Percentiles rank a stretch among this genome's conserved stretches.
These are phyloP conservation scores for Idaea dimidiata DNA, from an alignment of 2,888 invertebrate genomes.

Conservation along the genomic window DNA sequence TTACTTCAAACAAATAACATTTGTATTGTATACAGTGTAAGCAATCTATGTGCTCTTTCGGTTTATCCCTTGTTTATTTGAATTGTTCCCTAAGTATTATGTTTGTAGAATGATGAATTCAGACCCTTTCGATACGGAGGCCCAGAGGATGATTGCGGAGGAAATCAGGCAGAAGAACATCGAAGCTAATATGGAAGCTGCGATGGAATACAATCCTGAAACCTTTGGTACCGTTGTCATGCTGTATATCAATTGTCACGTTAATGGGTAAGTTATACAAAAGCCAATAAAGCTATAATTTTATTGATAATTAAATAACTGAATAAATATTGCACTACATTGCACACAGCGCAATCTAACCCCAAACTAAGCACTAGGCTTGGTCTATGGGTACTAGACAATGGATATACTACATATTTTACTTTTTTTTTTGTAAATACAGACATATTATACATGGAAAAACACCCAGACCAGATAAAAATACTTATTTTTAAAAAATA, in stretches of 20 bases:
- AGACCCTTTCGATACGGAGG: constrained; percentile 97
- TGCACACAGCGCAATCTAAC: too few relatives aligned
- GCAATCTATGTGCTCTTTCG: not conserved
- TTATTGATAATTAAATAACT: too few relatives aligned
- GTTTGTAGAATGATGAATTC: constrained; percentile 90
- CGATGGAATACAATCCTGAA: constrained; percentile 99
- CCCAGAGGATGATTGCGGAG: constrained; percentile 96
- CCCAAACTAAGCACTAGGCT: too few relatives aligned
- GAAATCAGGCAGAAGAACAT: constrained; percentile 98
- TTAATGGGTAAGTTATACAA: constrained; percentile 86
- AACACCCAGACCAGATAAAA: too few relatives aligned
- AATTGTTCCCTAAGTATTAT: not conserved
- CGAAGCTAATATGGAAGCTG: constrained; percentile 98
- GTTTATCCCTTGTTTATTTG: not conserved
- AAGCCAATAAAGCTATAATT: too few relatives aligned
- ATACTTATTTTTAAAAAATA: too few relatives aligned
- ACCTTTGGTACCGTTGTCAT: constrained; percentile 98
- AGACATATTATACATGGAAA: too few relatives aligned
- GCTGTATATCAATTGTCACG: constrained; percentile 98
- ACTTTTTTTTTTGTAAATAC: too few relatives aligned
- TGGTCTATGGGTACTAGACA: too few relatives aligned
- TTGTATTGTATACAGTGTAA: not conserved
- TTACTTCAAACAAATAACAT: too few relatives aligned
- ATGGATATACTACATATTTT: too few relatives aligned
- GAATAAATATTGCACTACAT: too few relatives aligned